Base-by-base conservation (phyloP, 1,140 invertebrate genomes). In the Drosophila kepulauana region DNA sequence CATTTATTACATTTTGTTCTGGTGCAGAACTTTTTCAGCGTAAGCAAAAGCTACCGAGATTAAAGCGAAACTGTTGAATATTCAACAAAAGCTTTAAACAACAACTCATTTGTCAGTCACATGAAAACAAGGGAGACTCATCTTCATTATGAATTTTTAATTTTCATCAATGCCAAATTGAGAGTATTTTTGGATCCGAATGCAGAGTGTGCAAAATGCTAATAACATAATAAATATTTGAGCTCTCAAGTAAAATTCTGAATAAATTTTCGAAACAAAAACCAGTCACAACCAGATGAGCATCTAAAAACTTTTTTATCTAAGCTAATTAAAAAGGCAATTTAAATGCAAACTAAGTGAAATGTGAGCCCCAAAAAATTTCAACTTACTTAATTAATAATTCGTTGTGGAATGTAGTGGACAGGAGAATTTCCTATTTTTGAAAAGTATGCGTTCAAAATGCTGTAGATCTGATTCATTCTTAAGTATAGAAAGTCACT, bases 271-370 rank as follows among this genome's bases (percentile, higher is more conserved):
- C 16, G 35, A 63, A 41, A 13, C 3, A 45, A 46, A 62, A 66
- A 15, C 33, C 62, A 58, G 63, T 52, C 52, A 64, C 57, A 79
- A 61, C 51, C 30, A 43, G 54, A n/a, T 45, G 1, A 41, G 16
- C 11, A 64, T 8, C 48, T 43, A 16, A 65, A 75, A 82, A 81
- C 58, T 81, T 82, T 75, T 72, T 75, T 67, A 79, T 79, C 76
- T 75, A 57, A 75, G 64, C 72, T 81, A 81, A 82, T 82, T 82
- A 75, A 79, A 79, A 79, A 79, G 45, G 30, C 64, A 81, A 79
- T 82, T 82, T 82, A 81, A 72, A 76, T 82, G 81, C 81, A 79
- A 76, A 73, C 75, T 78, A 79, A 61, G 68, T 69, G 59, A 58
- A 78, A 69, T 66, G 56, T 57, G 35, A 38, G 65, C 65, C 20